Base-by-base conservation (phyloP, 1,140 invertebrate species). In the Mya arenaria region DNA sequence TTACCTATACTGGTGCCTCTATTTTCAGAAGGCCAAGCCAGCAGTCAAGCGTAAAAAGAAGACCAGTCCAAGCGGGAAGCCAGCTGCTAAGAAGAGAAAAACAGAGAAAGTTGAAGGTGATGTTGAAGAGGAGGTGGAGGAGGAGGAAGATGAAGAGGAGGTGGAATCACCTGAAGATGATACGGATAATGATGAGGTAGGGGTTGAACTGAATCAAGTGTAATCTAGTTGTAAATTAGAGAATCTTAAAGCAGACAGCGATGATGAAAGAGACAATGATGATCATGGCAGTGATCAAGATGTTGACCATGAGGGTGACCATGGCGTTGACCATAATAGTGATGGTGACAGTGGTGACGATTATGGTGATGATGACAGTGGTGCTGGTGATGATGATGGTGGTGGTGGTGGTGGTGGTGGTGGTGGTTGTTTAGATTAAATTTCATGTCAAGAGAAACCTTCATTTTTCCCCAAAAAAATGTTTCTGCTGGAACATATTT, bases 141-240 rank as follows among this genome's bases (percentile, higher is more conserved):
- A 82, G 3, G 81, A 74, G 0, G 84, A 86, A 44, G 87, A 84
- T 4, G 82, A 84, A 48, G 80, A 73, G 10, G 86, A 86, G n/a
- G 87, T 84, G 72, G 87, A 87, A n/a, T 77, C 84, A 13, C 82
- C 84, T 3, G 84, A 84, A 25, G 88, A 90, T 55, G 85, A 89
- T 65, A 84, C 86, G 10, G 85, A 86, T 37, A 86, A 89, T 82
- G 88, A 90, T 84, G 87, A 89, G 85, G 88, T 90, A 37, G 36
- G 48, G n/a, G 82, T 56, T 19, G n/a, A 72, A 15, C n/a, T n/a
- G n/a, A 32, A 39, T 28, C 37, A n/a, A 25, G 48, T n/a, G 39
- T 37, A 66, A 41, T 23, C 28, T 30, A 28, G 34, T n/a, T 6
- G 41, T 41, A 37, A 34, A 66, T 37, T 37, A 75, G n/a, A n/a